These are phyloP conservation scores for Drosophila suboccidentalis DNA, from an alignment of 2,888 invertebrate species.

Conservation along the genomic window DNA sequence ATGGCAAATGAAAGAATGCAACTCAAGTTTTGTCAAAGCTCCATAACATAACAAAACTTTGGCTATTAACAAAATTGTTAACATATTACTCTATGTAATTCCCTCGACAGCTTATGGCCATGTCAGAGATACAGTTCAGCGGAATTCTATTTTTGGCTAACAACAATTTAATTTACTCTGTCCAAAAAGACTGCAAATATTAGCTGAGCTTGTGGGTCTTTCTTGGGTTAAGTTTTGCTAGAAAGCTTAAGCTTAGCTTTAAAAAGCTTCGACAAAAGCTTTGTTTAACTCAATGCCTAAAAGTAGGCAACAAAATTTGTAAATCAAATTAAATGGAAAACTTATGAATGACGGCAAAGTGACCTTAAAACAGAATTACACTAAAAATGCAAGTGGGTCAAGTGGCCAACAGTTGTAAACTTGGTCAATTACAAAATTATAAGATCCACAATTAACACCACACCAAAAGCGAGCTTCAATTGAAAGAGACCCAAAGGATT, in stretches of 20 bases:
- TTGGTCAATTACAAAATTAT: conserved; percentile 14
- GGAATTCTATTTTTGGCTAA: conserved; percentile 11
- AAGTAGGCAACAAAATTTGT: conserved; percentile 14
- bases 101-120: conserved; percentile 9
- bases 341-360: conserved; percentile 8
- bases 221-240: conserved; percentile 21
- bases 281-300: conserved; percentile 13
- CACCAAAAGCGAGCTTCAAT: conserved; percentile 1
- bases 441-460: conserved; percentile 13
- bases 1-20: background rate
- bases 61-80: conserved; percentile 10
- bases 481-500: conserved; percentile 11
- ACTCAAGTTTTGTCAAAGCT: background rate
- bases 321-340: background rate
- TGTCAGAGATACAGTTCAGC: background rate
- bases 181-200: background rate
- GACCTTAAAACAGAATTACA: conserved; percentile 15
- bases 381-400: conserved; percentile 41
- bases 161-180: conserved; percentile 21
- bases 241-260: conserved; percentile 15
- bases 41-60: background rate
- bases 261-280: conserved; percentile 14
- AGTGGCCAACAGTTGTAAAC: conserved; percentile 17
- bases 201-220: background rate
- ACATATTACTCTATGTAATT: conserved; percentile 21